Evolutionary conservation across 2,113 vertebrate species (phyloP).

Genomic region (Petaurus breviceps): DNA sequence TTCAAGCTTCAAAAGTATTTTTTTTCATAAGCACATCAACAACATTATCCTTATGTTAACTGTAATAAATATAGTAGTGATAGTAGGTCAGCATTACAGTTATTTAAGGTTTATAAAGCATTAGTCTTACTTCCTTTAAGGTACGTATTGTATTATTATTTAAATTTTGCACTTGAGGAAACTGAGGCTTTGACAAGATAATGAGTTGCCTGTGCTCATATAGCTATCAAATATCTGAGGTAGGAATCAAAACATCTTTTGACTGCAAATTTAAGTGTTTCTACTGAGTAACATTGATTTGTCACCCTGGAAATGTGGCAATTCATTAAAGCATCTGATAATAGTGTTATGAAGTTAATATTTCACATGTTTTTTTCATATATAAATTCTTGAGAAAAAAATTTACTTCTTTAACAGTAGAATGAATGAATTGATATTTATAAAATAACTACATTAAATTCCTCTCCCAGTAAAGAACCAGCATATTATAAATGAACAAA

Average conservation of each 20-base stretch:
- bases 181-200: background rate
- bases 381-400: background rate
- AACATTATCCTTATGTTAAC: background rate
- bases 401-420: background rate
- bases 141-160: background rate
- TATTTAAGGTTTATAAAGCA: background rate
- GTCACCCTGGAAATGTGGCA: background rate
- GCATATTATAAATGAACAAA: background rate
- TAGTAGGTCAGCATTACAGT: background rate
- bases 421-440: background rate
- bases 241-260: background rate
- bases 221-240: background rate
- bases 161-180: background rate
- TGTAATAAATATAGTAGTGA: background rate
- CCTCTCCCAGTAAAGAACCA: background rate
- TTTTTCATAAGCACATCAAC: background rate
- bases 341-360: background rate
- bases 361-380: background rate
- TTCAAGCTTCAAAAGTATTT: fast-evolving
- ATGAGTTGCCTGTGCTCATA: background rate
- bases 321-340: background rate
- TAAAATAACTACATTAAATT: background rate
- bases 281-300: background rate
- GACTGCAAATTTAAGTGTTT: background rate
- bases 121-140: background rate